Base-by-base conservation (phyloP, 2,797 vertebrate genomes). In the Manis javanica region DNA sequence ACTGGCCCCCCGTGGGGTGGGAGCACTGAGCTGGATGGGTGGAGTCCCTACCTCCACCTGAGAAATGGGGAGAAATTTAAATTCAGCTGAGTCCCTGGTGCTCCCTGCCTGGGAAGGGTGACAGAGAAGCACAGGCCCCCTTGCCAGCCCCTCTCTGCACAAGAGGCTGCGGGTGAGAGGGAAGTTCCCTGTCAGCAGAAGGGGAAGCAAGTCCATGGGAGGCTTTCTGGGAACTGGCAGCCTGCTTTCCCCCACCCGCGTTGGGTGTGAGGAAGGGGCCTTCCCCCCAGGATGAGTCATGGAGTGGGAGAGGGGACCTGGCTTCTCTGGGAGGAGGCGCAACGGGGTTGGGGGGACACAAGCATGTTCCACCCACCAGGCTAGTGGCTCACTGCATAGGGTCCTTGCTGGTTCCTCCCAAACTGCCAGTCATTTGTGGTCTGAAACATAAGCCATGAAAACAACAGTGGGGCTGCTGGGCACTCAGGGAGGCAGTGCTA, bases 41-140 rank as follows among this genome's bases (percentile, higher is more conserved):
- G 11, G 51, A n/a, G 23, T 39, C 37, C 23, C 0, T 2, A 23
- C 51, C 49, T 39, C 75, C 29, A 1, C n/a, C 49, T 29, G 57
- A 57, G 78, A n/a, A 29, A 7, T 1, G 7, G 92, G 59, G 39
- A 10, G 10, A 51, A 19, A 15, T 1, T 6, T 3, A 12, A n/a
- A 34, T 3, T 31, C 37, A 7, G 59, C 59, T 3, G 8, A n/a
- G 12, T 0, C 18, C 8, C 63, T 15, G 13, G 51, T 31, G 59
- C 49, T 39, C 68, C 1, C 2, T 53, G 26, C 9, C 34, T 5
- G 34, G 57, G 68, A 14, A 14, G 39, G 24, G 26, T 34, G 10
- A 0, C 7, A 0, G 29, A 37, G 55, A 15, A 13, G 24, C 24
- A 19, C 31, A 23, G 29, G 23, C 53, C 15, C 46, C 23, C 0